Percentiles rank a stretch among this genome's conserved stretches.
phyloP scores from a whole-genome alignment of 2,113 vertebrate genomes.

The Hydropotes inermis region DNA sequence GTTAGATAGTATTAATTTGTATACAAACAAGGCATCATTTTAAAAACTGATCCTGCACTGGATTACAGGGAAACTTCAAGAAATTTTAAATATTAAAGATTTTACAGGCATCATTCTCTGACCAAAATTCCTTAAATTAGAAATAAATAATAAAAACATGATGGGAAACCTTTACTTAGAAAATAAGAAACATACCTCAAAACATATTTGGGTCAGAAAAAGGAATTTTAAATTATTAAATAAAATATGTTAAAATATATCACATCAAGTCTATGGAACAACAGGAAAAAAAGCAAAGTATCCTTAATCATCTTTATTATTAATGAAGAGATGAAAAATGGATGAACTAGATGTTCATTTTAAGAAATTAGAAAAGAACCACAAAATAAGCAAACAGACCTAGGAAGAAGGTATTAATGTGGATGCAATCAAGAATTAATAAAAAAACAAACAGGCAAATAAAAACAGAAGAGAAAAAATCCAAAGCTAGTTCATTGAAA shows the following conservation, averaged over 20 bases:
- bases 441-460: slow-evolving; percentile 31
- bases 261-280: neutral
- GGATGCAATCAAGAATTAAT: slow-evolving; percentile 23
- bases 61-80: neutral
- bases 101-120: neutral
- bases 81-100: neutral
- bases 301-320: neutral
- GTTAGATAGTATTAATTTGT: neutral
- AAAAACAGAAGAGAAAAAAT: neutral
- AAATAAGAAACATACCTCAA: neutral
- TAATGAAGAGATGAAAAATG: slow-evolving; percentile 23
- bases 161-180: neutral
- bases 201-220: neutral
- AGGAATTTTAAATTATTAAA: neutral
- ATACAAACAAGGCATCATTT: neutral
- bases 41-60: neutral
- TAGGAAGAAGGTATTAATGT: neutral
- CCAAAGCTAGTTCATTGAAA: neutral
- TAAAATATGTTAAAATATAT: neutral
- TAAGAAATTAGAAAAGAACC: slow-evolving; percentile 22
- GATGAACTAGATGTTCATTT: neutral
- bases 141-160: neutral
- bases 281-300: neutral
- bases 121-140: neutral
- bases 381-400: neutral